Evolutionary conservation across 1,140 invertebrate species (phyloP).

Genomic region (Rhizoglyphus robini): DNA sequence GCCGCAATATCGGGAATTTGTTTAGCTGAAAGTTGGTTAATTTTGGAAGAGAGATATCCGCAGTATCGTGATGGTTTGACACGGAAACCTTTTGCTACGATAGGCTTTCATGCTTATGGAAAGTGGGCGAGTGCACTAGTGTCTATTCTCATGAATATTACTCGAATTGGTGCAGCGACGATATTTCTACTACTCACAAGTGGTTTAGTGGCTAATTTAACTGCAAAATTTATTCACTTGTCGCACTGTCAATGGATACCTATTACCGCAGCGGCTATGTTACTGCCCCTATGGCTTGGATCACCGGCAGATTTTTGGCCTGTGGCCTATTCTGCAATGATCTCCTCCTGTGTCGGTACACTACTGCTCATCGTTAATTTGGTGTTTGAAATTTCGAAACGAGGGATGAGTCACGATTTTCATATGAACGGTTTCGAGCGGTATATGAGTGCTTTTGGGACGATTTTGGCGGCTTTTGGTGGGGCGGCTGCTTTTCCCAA

Average conservation of each 20-base stretch:
- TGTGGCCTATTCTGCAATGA: slow-evolving; percentile 35
- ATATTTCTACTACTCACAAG: slow-evolving; percentile 54
- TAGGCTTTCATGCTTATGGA: not conserved
- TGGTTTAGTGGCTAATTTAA: slow-evolving; percentile 45
- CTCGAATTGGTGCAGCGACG: slow-evolving; percentile 51
- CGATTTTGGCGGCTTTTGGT: slow-evolving; percentile 50
- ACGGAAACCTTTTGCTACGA: slow-evolving; percentile 21
- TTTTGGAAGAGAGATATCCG: slow-evolving; percentile 21
- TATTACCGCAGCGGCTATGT: slow-evolving; percentile 44
- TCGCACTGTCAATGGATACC: slow-evolving; percentile 48
- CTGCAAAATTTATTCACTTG: slow-evolving; percentile 36
- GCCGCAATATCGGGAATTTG: slow-evolving; percentile 1
- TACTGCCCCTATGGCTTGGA: slow-evolving; percentile 50
- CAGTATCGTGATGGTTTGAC: not conserved
- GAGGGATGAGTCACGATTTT: slow-evolving; percentile 7
- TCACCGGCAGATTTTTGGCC: slow-evolving; percentile 55
- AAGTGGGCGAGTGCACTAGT: not conserved
- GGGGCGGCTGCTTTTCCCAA: slow-evolving; percentile 53
- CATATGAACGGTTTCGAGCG: slow-evolving; percentile 30
- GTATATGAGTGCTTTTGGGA: slow-evolving; percentile 49
- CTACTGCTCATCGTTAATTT: slow-evolving; percentile 31
- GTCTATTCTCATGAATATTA: slow-evolving; percentile 38
- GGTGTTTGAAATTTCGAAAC: not conserved
- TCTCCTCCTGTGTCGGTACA: slow-evolving; percentile 44
- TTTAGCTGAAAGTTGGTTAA: slow-evolving; percentile 21